A percentile compares a stretch with the other conserved stretches of the same genome.
Conservation (phyloP, 2,888 invertebrate species). For the Nephrocerus scutellatus region DNA sequence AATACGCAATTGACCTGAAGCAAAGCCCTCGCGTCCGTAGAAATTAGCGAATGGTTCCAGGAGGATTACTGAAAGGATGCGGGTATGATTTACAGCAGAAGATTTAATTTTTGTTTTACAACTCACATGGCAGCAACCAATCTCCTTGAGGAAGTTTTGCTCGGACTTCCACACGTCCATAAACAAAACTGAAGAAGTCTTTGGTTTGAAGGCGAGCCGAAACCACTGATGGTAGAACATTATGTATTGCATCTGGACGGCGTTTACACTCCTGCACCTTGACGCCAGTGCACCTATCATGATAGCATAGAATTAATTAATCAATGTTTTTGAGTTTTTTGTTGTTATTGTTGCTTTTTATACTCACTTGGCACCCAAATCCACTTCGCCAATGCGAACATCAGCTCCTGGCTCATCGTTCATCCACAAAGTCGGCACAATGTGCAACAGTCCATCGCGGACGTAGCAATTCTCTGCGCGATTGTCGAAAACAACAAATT, state of each 20-base stretch:
- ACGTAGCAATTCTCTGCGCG: constrained; percentile 36
- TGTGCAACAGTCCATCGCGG: constrained; percentile 36
- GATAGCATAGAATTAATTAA: neutral
- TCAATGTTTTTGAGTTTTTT: neutral
- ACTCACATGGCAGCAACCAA: constrained; percentile 70
- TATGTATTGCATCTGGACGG: constrained; percentile 27
- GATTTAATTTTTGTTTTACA: neutral
- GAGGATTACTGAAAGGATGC: constrained; percentile 52
- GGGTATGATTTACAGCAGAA: neutral
- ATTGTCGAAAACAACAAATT: constrained; percentile 49
- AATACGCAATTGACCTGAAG: constrained; percentile 65
- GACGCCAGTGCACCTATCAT: constrained; percentile 52
- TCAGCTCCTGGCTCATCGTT: constrained; percentile 28
- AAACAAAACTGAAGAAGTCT: constrained; percentile 59
- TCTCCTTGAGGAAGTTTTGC: constrained; percentile 71
- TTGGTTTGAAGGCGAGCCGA: constrained; percentile 60
- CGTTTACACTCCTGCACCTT: constrained; percentile 41
- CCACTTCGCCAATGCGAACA: constrained; percentile 35
- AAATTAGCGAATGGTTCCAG: constrained; percentile 57
- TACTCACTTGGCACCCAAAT: constrained; percentile 42
- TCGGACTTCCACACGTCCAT: constrained; percentile 61
- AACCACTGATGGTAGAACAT: constrained; percentile 62
- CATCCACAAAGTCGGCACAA: constrained; percentile 42
- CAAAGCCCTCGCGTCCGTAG: constrained; percentile 56
- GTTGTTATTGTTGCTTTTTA: neutral